Percentiles rank a stretch among this genome's conserved stretches.
These are phyloP conservation scores for Drosophila pseudotalamancana DNA, from an alignment of 2,888 invertebrate genomes.

Conservation along the genomic window DNA sequence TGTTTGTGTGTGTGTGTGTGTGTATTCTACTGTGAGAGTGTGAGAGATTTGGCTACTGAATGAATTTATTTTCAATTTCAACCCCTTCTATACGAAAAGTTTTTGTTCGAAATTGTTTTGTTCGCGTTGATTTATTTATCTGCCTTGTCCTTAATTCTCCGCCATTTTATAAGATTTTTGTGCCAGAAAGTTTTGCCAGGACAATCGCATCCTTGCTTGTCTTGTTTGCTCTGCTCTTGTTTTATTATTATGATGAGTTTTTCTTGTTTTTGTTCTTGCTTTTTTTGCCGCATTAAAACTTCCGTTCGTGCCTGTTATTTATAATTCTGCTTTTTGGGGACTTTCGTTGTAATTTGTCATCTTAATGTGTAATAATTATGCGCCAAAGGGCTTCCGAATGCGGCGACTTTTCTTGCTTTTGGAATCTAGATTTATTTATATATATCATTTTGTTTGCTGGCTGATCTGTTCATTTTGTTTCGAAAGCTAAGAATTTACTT, in stretches of 20 bases:
- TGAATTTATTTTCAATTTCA: slow-evolving; percentile 62
- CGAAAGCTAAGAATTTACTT: slow-evolving; percentile 19
- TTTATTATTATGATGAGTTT: slow-evolving; percentile 35
- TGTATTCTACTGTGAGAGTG: slow-evolving; percentile 4
- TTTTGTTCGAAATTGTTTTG: slow-evolving; percentile 51
- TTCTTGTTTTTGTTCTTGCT: slow-evolving; percentile 56
- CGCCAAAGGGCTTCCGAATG: slow-evolving; percentile 56
- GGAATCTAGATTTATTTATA: slow-evolving; percentile 7
- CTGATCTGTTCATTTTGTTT: slow-evolving; percentile 13
- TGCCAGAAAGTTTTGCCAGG: slow-evolving; percentile 71
- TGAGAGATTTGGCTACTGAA: slow-evolving; percentile 46
- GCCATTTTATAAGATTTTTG: slow-evolving; percentile 77
- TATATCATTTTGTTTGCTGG: slow-evolving; percentile 2
- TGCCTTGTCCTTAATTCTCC: slow-evolving; percentile 66
- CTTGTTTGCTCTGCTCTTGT: slow-evolving; percentile 47
- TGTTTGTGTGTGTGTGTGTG: slow-evolving; percentile 7
- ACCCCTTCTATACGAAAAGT: slow-evolving; percentile 61
- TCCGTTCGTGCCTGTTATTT: slow-evolving; percentile 76
- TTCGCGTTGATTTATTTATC: slow-evolving; percentile 74
- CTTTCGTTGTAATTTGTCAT: slow-evolving; percentile 72
- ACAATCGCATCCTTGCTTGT: slow-evolving; percentile 60
- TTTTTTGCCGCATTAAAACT: slow-evolving; percentile 79
- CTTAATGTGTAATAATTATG: slow-evolving; percentile 76
- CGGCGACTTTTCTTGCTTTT: slow-evolving; percentile 45
- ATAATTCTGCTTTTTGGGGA: slow-evolving; percentile 68